Evolutionary conservation across 1,140 invertebrate species (phyloP).

Genomic region (Pseudomyrmex gracilis): DNA sequence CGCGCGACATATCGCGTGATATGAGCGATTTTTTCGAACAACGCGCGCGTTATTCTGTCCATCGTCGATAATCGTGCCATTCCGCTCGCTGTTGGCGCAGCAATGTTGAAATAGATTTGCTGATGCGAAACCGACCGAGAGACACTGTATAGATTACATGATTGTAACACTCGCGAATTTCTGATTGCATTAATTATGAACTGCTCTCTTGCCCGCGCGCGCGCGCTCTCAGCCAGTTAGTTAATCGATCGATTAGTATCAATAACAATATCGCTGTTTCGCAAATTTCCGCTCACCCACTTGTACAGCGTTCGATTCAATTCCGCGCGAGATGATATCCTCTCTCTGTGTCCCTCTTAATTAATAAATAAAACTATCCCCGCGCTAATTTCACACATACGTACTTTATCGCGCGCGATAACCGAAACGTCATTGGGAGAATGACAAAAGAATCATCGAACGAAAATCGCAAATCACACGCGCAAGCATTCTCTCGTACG

Average conservation of each 20-base stretch:
- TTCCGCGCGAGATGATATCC: constrained; percentile 29
- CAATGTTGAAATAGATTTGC: constrained; percentile 22
- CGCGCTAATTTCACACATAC: constrained; percentile 30
- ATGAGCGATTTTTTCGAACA: constrained; percentile 34
- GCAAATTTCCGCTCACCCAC: constrained; percentile 10
- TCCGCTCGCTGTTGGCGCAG: constrained; percentile 15
- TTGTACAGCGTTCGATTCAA: constrained; percentile 16
- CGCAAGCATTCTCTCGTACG: too few relatives aligned
- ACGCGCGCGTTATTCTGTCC: constrained; percentile 17
- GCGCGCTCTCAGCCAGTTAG: neutral
- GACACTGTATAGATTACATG: constrained; percentile 26
- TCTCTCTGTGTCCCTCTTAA: neutral
- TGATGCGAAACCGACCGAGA: neutral
- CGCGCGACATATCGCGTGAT: neutral
- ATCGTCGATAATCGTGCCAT: constrained; percentile 1
- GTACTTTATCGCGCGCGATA: constrained; percentile 15
- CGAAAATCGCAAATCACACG: neutral
- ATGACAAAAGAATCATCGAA: constrained; percentile 31
- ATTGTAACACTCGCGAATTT: constrained; percentile 31
- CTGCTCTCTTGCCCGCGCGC: neutral
- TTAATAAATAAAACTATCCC: constrained; percentile 26
- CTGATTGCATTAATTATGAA: constrained; percentile 56
- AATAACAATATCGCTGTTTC: constrained; percentile 35
- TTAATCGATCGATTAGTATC: constrained; percentile 54
- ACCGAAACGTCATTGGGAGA: neutral